phyloP scores from a whole-genome alignment of 2,797 vertebrate genomes.

The Hirundo rustica region DNA sequence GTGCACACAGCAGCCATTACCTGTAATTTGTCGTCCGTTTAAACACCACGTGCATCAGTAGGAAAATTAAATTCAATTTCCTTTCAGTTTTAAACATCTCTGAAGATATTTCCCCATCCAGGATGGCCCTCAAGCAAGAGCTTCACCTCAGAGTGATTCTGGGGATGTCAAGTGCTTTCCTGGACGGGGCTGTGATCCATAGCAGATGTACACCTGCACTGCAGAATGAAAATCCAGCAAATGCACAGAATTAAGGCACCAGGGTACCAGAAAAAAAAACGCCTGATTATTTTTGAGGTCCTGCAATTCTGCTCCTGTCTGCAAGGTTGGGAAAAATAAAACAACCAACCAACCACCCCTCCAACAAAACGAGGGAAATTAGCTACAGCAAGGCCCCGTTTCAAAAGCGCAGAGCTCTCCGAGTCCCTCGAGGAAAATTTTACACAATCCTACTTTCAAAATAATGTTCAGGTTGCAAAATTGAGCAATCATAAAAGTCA shows the following conservation, averaged over 20 bases:
- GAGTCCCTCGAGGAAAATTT: conserved; percentile 34
- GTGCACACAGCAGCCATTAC: background rate
- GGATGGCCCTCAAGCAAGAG: background rate
- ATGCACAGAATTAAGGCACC: conserved; percentile 20
- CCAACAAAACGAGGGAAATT: conserved; percentile 14
- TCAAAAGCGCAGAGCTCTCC: conserved; percentile 33
- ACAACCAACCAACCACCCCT: background rate
- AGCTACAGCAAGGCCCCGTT: conserved; percentile 4
- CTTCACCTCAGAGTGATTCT: background rate
- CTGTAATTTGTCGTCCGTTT: conserved; percentile 27
- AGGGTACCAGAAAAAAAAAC: conserved; percentile 43
- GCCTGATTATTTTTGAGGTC: conserved; percentile 27
- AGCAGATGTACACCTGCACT: conserved; percentile 52
- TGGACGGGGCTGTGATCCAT: conserved; percentile 47
- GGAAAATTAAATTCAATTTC: conserved; percentile 46
- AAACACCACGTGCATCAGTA: conserved; percentile 16
- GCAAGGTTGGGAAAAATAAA: background rate
- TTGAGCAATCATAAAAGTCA: conserved; percentile 69
- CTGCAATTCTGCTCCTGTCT: conserved; percentile 36
- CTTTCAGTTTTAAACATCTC: conserved; percentile 16
- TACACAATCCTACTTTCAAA: conserved; percentile 45
- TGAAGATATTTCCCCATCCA: conserved; percentile 18
- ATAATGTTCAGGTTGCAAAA: conserved; percentile 64
- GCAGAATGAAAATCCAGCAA: background rate
- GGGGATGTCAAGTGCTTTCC: conserved; percentile 56